Conservation (phyloP, 1,140 invertebrate species). For the Antheraea pernyi region DNA sequence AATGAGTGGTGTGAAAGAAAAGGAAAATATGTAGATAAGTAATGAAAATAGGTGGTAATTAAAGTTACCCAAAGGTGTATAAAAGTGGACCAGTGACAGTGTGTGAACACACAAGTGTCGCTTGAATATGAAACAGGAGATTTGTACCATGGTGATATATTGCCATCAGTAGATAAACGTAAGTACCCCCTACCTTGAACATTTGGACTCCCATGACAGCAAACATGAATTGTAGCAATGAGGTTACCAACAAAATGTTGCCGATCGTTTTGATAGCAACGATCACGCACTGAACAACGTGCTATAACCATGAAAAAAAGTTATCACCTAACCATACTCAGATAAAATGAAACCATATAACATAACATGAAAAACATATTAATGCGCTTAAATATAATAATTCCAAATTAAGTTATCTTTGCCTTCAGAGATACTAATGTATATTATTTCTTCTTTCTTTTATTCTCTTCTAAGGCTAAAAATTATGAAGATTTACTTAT, state of each 20-base stretch:
- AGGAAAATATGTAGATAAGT: constrained; percentile 16
- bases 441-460: too few relatives aligned
- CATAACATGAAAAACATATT: too few relatives aligned
- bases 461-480: too few relatives aligned
- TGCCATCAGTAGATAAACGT: neutral
- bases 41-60: neutral
- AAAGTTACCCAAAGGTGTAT: constrained; percentile 78
- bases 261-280: constrained; percentile 99
- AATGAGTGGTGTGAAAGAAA: constrained; percentile 21
- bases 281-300: constrained; percentile 99
- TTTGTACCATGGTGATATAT: neutral
- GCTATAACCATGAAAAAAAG: constrained; percentile 81
- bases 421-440: too few relatives aligned
- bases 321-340: neutral
- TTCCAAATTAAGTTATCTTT: too few relatives aligned
- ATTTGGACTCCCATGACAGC: constrained; percentile 99
- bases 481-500: too few relatives aligned
- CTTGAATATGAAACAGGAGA: neutral
- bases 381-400: too few relatives aligned
- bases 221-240: constrained; percentile 99
- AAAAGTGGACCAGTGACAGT: neutral
- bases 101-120: constrained; percentile 7
- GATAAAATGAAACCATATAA: too few relatives aligned
- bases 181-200: constrained; percentile 93
- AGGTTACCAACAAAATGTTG: constrained; percentile 99